These are phyloP conservation scores for Dasypolia templi DNA, from an alignment of 2,888 invertebrate genomes.

Conservation along the genomic window DNA sequence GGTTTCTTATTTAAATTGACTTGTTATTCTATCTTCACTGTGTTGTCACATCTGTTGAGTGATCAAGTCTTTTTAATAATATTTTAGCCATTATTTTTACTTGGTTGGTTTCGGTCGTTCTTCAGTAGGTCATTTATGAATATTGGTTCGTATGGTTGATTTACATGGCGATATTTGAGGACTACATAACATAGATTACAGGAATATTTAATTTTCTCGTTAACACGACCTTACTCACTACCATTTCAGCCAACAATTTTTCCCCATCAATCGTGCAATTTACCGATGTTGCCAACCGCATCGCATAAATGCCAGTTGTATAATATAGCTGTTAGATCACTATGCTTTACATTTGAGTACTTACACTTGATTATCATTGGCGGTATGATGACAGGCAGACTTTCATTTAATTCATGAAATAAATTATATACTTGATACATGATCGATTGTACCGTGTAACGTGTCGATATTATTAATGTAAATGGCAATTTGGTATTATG, in stretches of 20 bases:
- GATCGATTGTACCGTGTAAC: constrained; percentile 69
- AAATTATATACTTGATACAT: constrained; percentile 75
- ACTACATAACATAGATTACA: background rate
- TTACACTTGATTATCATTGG: constrained; percentile 74
- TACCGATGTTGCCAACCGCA: constrained; percentile 74
- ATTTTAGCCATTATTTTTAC: background rate
- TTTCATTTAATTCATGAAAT: constrained; percentile 76
- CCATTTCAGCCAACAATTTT: constrained; percentile 57
- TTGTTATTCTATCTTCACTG: background rate
- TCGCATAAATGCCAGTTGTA: constrained; percentile 80
- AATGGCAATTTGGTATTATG: constrained; percentile 47
- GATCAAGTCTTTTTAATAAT: background rate
- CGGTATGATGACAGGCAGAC: constrained; percentile 74
- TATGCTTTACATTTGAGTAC: constrained; percentile 76
- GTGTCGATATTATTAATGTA: constrained; percentile 41
- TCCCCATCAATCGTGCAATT: constrained; percentile 74
- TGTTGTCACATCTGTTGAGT: background rate
- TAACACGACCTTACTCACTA: constrained; percentile 40
- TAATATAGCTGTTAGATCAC: constrained; percentile 80
- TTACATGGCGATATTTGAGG: background rate
- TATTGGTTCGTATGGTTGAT: background rate
- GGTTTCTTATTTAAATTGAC: constrained; percentile 18
- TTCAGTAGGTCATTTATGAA: background rate
- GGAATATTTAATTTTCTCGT: constrained; percentile 10
- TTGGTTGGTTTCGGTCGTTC: background rate